These are phyloP conservation scores for Zosterops hypoxanthus DNA, from an alignment of 2,113 vertebrate species.

Conservation along the genomic window DNA sequence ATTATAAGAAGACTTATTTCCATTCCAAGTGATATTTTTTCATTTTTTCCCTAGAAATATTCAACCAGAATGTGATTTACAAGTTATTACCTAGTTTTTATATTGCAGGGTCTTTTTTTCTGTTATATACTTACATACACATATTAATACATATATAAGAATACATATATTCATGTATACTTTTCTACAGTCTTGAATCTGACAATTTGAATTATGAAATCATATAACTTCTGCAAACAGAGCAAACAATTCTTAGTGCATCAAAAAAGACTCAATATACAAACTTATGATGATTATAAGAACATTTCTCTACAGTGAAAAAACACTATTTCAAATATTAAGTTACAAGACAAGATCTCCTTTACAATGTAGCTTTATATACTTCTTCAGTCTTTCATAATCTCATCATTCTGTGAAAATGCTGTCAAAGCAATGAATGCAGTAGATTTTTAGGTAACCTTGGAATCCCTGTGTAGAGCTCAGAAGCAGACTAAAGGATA, in stretches of 20 bases:
- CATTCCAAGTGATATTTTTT: neutral
- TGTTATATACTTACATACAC: neutral
- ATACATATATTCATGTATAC: neutral
- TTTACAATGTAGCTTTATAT: neutral
- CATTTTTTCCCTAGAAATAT: neutral
- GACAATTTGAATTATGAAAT: neutral
- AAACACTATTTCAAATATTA: neutral
- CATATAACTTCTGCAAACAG: neutral
- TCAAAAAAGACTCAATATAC: neutral
- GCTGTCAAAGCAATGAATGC: neutral
- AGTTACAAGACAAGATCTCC: neutral
- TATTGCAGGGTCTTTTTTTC: neutral
- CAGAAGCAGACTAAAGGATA: neutral
- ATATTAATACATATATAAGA: neutral
- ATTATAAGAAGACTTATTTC: neutral
- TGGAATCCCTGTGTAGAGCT: neutral
- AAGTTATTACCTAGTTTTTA: neutral
- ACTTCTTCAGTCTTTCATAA: neutral
- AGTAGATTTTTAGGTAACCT: neutral
- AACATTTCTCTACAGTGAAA: neutral
- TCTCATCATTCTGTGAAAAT: neutral
- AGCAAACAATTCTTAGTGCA: neutral
- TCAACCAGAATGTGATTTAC: neutral
- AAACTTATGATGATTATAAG: neutral
- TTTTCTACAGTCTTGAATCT: neutral